phyloP scores from a whole-genome alignment of 2,113 vertebrate genomes.

The Anolis carolinensis region DNA sequence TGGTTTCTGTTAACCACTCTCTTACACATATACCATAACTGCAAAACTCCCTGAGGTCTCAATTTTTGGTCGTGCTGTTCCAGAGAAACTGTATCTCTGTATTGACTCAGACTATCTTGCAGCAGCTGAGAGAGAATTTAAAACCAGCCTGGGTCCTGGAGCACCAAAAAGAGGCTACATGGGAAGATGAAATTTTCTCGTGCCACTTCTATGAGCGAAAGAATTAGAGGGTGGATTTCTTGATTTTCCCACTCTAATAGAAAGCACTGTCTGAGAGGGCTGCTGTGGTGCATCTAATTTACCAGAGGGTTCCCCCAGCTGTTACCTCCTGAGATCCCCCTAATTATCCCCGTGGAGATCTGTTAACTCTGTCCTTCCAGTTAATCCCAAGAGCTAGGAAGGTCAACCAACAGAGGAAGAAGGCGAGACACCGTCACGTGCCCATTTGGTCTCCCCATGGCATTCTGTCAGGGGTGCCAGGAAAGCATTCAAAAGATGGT shows the following conservation, averaged over 20 bases:
- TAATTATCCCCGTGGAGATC: slow-evolving; percentile 53
- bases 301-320: slow-evolving; percentile 51
- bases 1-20: slow-evolving; percentile 22
- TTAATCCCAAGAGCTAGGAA: not conserved
- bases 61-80: not conserved
- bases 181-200: slow-evolving; percentile 56
- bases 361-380: slow-evolving; percentile 54
- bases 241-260: slow-evolving; percentile 62
- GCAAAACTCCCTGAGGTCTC: not conserved
- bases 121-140: slow-evolving; percentile 37
- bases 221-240: slow-evolving; percentile 66
- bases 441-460: slow-evolving; percentile 29
- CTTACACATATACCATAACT: not conserved
- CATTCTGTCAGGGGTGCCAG: not conserved
- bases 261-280: slow-evolving; percentile 42
- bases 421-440: slow-evolving; percentile 8
- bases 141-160: slow-evolving; percentile 49
- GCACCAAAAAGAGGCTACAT: slow-evolving; percentile 57
- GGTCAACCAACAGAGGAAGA: not conserved
- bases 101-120: slow-evolving; percentile 47
- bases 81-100: slow-evolving; percentile 25
- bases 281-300: slow-evolving; percentile 55
- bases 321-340: slow-evolving; percentile 38
- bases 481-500: not conserved
- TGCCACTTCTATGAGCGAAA: slow-evolving; percentile 66